These are phyloP conservation scores for Tachina fera DNA, from an alignment of 2,888 invertebrate species.

Conservation along the genomic window DNA sequence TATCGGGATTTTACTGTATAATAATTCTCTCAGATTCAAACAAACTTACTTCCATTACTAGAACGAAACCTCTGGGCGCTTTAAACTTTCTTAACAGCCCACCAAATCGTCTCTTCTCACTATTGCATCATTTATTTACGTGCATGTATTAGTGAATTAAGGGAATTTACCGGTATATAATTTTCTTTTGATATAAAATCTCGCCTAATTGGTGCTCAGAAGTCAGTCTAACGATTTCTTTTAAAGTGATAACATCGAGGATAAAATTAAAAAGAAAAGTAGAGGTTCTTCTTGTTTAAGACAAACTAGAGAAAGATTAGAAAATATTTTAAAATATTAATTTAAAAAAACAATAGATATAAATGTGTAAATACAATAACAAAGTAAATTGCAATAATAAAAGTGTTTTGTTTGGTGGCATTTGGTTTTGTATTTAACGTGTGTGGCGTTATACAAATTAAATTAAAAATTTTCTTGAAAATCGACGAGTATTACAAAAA, in stretches of 20 bases:
- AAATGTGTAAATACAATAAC: conserved; percentile 15
- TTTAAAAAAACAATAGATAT: background rate
- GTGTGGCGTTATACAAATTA: conserved; percentile 18
- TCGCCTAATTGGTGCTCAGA: background rate
- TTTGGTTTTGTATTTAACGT: conserved; percentile 15
- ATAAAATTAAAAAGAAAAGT: background rate
- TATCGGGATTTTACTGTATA: too few species aligned
- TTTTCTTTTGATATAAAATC: conserved; percentile 26
- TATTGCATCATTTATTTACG: background rate
- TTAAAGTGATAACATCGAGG: conserved; percentile 12
- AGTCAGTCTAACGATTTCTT: conserved; percentile 32
- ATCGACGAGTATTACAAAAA: background rate
- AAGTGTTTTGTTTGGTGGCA: conserved; percentile 1
- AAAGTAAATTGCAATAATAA: conserved; percentile 10
- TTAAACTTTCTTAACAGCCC: too few species aligned
- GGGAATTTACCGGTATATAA: conserved; percentile 31
- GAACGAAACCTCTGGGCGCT: too few species aligned
- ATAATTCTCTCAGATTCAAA: too few species aligned
- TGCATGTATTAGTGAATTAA: conserved; percentile 1
- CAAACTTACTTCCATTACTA: too few species aligned
- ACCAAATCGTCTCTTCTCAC: background rate
- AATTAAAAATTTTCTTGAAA: background rate
- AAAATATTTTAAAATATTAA: background rate
- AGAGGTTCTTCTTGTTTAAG: background rate
- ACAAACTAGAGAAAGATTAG: background rate